Evolutionary conservation across 2,888 invertebrate species (phyloP).

Genomic region (Criorhina ranunculi): DNA sequence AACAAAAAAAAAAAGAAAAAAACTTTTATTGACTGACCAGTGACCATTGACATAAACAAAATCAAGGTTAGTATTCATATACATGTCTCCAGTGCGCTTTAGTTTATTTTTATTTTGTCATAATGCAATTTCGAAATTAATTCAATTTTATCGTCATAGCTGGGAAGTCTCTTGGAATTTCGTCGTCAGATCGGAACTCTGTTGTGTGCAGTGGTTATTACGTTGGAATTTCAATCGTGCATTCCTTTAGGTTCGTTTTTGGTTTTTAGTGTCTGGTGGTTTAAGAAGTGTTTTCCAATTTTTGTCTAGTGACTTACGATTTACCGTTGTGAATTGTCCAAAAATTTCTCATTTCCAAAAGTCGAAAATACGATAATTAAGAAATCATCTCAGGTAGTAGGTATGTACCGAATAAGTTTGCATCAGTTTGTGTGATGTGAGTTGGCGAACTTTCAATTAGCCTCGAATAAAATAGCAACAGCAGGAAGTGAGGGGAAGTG

Average conservation of each 20-base stretch:
- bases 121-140: constrained; percentile 19
- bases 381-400: constrained; percentile 2
- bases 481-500: no score
- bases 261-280: no score
- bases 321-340: neutral
- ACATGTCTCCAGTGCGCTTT: neutral
- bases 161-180: constrained; percentile 4
- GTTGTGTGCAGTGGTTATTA: neutral
- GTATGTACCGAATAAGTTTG: constrained; percentile 4
- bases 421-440: neutral
- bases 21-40: constrained; percentile 14
- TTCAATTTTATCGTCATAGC: constrained; percentile 26
- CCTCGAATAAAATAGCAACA: no score
- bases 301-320: constrained; percentile 1
- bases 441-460: no score
- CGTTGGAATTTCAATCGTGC: constrained; percentile 47
- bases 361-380: constrained; percentile 16
- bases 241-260: constrained; percentile 3
- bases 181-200: neutral
- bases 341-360: neutral
- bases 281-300: neutral
- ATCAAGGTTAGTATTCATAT: constrained; percentile 43
- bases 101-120: neutral
- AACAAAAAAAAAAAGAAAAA: constrained; percentile 4
- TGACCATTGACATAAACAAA: constrained; percentile 45